A percentile compares a stretch with the other conserved stretches of the same genome.
These are phyloP conservation scores for Aphis gossypii DNA, from an alignment of 1,140 invertebrate genomes.

Conservation along the genomic window DNA sequence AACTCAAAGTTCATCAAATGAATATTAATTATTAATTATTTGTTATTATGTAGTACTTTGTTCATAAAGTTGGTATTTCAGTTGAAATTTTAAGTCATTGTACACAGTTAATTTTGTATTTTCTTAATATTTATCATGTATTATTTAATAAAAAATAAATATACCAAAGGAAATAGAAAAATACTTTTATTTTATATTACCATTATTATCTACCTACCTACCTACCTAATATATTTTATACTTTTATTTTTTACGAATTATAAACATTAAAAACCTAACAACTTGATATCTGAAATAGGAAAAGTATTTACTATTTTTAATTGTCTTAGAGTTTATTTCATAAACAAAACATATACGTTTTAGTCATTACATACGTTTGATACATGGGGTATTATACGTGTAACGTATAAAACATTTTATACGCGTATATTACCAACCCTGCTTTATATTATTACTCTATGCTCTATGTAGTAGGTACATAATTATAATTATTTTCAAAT, in stretches of 20 bases:
- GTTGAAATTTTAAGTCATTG: neutral
- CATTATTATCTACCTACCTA: neutral
- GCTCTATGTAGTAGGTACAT: no score
- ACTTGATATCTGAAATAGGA: neutral
- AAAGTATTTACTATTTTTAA: neutral
- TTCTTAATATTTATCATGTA: neutral
- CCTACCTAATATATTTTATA: neutral
- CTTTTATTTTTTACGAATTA: neutral
- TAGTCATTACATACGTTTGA: neutral
- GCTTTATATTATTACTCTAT: no score
- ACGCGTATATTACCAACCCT: neutral
- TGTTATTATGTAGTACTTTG: neutral
- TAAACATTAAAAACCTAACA: neutral
- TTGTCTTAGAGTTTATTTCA: neutral
- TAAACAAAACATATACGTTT: neutral
- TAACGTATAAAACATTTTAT: neutral
- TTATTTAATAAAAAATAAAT: neutral
- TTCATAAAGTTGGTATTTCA: neutral
- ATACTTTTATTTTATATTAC: neutral
- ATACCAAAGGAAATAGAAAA: neutral
- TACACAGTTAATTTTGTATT: neutral
- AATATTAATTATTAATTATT: neutral
- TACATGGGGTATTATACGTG: neutral
- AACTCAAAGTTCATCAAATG: neutral
- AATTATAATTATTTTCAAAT: no score